Evolutionary conservation across 2,113 vertebrate genomes (phyloP), one percentile per base, ranked within the genome.

Genomic region (Rhodinocichla rosea): DNA sequence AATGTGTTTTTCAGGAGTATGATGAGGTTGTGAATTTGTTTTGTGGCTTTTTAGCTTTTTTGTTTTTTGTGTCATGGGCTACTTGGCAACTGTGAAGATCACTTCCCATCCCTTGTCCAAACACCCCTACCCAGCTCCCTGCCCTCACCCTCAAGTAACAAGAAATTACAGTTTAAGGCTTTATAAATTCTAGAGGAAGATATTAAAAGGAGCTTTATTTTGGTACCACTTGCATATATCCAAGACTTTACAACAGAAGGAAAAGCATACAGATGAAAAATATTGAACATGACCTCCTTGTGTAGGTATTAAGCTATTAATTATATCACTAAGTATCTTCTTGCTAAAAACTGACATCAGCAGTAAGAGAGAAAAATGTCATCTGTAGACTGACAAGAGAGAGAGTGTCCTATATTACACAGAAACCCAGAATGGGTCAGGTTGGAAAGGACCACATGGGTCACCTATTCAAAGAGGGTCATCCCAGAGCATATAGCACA

Each of bases 241-340:
- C 44, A 57, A 59, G 49, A 64, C 17, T 70, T 68, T 30, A 20
- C 67, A 45, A 47, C 6, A 65, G 21, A 63, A 8, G 16, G 3
- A 91, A 82, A 90, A 56, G 5, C 9, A 49, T 20, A 33, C 2
- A 26, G 65, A 63, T 39, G 17, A 70, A 39, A 32, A 76, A 1
- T 33, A 44, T 6, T 59, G 52, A 88, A 52, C 0, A 0, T n/a
- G 23, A 45, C 8, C 2, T 42, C n/a, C 19, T 35, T 65, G 14
- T 60, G 27, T 39, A 55, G 21, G 22, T 63, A n/a, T 42, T 59
- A 83, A 59, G 22, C 16, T 70, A n/a, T 32, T 53, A 21, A 21
- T 22, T 65, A 6, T 30, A 59, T 30, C 21, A 20, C 26, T 50
- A 30, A 69, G 18, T 21, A 83, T 45, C n/a, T 70, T 62, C 18